phyloP scores from a whole-genome alignment of 2,888 invertebrate species.

The Drosophila heteroneura region DNA sequence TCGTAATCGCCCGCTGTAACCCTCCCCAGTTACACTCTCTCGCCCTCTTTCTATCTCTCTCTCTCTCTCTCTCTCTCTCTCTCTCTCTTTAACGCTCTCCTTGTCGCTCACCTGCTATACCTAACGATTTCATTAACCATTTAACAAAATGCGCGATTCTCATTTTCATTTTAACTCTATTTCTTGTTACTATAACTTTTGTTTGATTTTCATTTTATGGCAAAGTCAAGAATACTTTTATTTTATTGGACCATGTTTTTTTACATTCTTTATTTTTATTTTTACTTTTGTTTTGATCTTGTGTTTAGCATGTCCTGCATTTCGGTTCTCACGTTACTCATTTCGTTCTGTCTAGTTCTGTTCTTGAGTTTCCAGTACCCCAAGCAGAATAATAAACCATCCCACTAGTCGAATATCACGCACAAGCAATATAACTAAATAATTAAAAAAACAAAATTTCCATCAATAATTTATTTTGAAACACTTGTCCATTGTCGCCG shows the following conservation, averaged over 20 bases:
- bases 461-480: constrained; percentile 15
- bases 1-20: constrained; percentile 20
- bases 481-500: constrained; percentile 29
- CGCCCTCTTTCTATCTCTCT: constrained; percentile 2
- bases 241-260: neutral
- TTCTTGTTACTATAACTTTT: constrained; percentile 7
- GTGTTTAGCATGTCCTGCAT: constrained; percentile 42
- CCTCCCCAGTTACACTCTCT: constrained; percentile 6
- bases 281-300: constrained; percentile 20
- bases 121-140: constrained; percentile 8
- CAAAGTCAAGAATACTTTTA: neutral
- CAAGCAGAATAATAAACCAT: constrained; percentile 43
- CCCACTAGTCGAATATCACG: constrained; percentile 28
- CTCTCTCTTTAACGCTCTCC: constrained; percentile 12
- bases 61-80: constrained; percentile 4
- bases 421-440: constrained; percentile 11
- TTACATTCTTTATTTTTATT: neutral
- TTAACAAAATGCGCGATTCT: constrained; percentile 28
- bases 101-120: constrained; percentile 21
- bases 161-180: neutral
- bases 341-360: constrained; percentile 38
- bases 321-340: constrained; percentile 31
- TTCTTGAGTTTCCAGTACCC: constrained; percentile 39
- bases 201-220: neutral
- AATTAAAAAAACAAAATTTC: constrained; percentile 1